Evolutionary conservation across 2,797 vertebrate species (phyloP).

Genomic region (Darevskia nairensis): DNA sequence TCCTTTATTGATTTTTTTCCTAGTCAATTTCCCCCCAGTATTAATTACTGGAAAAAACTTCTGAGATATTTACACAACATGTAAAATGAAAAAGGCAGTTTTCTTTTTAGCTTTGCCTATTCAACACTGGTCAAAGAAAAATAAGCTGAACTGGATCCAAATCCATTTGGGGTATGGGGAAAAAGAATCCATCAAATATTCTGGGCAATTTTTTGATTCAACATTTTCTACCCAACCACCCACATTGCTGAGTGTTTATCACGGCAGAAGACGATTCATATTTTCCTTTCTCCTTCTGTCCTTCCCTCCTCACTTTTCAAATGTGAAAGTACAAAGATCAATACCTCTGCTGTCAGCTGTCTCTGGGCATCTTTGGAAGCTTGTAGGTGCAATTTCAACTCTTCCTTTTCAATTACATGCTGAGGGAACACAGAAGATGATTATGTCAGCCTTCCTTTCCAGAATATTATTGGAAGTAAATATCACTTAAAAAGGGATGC

Average conservation of each 20-base stretch:
- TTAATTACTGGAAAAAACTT: not conserved
- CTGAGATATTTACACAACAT: not conserved
- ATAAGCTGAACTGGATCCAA: not conserved
- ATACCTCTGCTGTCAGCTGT: constrained; percentile 95
- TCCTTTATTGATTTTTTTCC: no score
- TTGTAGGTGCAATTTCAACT: constrained; percentile 94
- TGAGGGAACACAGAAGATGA: constrained; percentile 71
- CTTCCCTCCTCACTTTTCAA: constrained; percentile 19
- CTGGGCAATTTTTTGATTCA: not conserved
- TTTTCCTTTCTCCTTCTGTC: not conserved
- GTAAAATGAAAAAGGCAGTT: not conserved
- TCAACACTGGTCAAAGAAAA: not conserved
- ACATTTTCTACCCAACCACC: not conserved
- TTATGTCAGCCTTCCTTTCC: constrained; percentile 17
- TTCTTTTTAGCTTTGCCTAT: not conserved
- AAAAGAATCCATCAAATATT: not conserved
- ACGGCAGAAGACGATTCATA: not conserved
- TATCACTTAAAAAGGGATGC: not conserved
- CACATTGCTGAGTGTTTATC: no score
- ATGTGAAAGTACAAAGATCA: not conserved
- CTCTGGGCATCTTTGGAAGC: constrained; percentile 97
- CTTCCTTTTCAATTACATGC: constrained; percentile 97
- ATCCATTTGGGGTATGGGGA: not conserved
- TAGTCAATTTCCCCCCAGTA: not conserved
- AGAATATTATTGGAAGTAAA: rapidly evolving